Base-by-base conservation (phyloP, 1,140 invertebrate genomes). In the Apis dorsata region DNA sequence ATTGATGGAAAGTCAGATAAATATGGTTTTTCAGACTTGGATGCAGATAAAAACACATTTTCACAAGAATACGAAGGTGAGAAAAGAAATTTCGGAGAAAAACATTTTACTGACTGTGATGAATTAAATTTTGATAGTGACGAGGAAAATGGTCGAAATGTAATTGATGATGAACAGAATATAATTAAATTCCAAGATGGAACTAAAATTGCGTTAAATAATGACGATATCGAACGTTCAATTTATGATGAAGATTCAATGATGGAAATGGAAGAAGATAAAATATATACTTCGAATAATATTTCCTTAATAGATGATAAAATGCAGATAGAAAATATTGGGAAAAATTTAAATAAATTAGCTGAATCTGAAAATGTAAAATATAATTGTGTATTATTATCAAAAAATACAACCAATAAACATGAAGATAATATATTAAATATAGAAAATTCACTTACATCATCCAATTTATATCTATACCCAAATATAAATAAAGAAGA, bases 111-210 rank as follows among this genome's bases (percentile, higher is more conserved):
- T 0, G 34, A 74, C 21, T 63, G 57, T 8, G 57, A 84, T 1
- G 49, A 73, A 34, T 57, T 72, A 19, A 74, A 49, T 53, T 76
- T 65, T 15, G 80, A 83, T 66, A 83, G 57, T 19, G 84, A 85
- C 4, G 72, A 74, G 1, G 78, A 87, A 1, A 76, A 69, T 19
- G 24, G 49, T 59, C 55, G 59, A 21, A 77, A 69, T 21, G 49
- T 59, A 19, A 28, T n/a, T 10, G 70, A 73, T n/a, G 70, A 84
- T 11, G 68, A 78, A 63, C 28, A 49, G 2, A 69, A 80, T 73
- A 24, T 57, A 24, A 84, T 80, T 34, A 84, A 80, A n/a, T 60
- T 73, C 55, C 77, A 84, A 68, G 77, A 84, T 74, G 69, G 60
- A 17, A 80, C 70, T n/a, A 84, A 68, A 24, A 80, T 73, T 34